Conservation (phyloP, 2,888 invertebrate species). For the Plusia festucae region DNA sequence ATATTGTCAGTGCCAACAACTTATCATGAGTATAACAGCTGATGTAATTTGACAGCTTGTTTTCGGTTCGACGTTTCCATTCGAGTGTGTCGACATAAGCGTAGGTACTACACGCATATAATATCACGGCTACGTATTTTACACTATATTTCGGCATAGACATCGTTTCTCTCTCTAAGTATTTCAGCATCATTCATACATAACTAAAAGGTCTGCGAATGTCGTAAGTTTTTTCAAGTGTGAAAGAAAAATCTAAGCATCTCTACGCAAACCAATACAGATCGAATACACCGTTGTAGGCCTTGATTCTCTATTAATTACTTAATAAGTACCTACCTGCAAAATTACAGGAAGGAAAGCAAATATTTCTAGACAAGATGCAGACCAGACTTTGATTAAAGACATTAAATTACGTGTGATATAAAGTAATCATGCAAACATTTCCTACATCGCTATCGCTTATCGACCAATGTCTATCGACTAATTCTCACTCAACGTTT, state of each 20-base stretch:
- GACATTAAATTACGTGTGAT: conserved; percentile 2
- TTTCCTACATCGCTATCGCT: conserved; percentile 9
- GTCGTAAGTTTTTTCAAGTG: no score
- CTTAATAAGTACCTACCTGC: no score
- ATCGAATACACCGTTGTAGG: no score
- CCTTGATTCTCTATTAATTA: no score
- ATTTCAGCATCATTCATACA: no score
- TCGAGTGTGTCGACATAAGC: background rate
- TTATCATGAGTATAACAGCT: background rate
- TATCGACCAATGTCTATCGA: conserved; percentile 8
- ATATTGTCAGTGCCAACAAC: background rate
- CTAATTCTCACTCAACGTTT: conserved; percentile 7
- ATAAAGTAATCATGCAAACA: conserved; percentile 6
- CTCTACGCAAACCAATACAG: no score
- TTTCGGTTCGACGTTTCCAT: background rate
- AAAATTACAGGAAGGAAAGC: background rate
- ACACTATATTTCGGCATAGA: no score
- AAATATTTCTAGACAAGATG: background rate
- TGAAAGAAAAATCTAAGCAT: no score
- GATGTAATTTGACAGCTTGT: conserved; percentile 5
- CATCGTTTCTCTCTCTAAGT: no score
- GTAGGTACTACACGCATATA: background rate
- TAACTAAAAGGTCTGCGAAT: no score
- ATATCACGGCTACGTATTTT: background rate
- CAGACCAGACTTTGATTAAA: background rate